These are phyloP conservation scores for Crenuchus spilurus DNA, from an alignment of 2,797 vertebrate genomes.

Conservation along the genomic window DNA sequence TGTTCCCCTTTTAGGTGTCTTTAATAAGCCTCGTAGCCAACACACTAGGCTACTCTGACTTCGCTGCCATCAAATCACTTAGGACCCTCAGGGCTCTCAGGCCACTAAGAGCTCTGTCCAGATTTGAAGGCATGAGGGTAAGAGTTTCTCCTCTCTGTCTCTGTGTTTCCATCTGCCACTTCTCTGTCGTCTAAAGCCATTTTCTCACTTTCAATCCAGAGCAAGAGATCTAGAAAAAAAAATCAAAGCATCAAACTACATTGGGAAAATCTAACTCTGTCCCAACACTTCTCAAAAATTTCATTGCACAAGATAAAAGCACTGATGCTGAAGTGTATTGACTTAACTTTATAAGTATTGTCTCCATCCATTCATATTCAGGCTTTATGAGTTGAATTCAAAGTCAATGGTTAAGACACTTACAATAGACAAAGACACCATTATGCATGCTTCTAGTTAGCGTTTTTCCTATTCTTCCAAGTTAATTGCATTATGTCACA, in stretches of 20 bases:
- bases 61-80: constrained; percentile 83
- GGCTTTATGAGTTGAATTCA: too few relatives aligned
- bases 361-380: neutral
- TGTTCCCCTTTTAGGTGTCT: constrained; percentile 76
- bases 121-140: constrained; percentile 89
- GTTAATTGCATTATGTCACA: neutral
- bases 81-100: constrained; percentile 81
- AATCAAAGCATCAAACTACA: neutral
- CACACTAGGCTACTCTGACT: constrained; percentile 81
- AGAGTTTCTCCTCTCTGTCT: constrained; percentile 64
- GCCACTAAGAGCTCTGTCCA: constrained; percentile 80
- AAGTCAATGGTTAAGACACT: too few relatives aligned
- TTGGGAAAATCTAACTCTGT: too few relatives aligned
- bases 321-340: neutral
- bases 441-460: neutral
- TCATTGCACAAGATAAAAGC: neutral
- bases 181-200: constrained; percentile 9
- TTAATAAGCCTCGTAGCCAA: constrained; percentile 80
- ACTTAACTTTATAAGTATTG: neutral
- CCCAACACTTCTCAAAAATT: too few relatives aligned
- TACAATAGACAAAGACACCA: neutral
- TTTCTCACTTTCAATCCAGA: neutral
- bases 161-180: constrained; percentile 18
- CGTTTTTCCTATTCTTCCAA: neutral
- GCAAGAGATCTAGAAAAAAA: neutral